Percentiles rank a stretch among this genome's conserved stretches.
Evolutionary conservation across 2,888 invertebrate species (phyloP).

Genomic region (Oligia latruncula): DNA sequence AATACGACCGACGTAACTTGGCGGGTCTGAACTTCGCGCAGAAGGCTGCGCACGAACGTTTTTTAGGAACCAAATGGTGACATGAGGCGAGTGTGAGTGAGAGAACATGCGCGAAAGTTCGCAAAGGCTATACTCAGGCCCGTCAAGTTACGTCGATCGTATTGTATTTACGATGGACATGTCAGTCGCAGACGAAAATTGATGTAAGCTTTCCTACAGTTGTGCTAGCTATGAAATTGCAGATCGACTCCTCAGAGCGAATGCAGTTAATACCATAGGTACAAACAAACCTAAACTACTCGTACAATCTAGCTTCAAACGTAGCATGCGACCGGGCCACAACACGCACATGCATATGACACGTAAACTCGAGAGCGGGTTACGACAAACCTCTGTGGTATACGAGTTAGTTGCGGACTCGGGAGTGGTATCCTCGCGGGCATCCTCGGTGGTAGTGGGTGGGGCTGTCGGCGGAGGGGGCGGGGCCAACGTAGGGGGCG

Average conservation of each 20-base stretch:
- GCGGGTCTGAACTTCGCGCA: no score
- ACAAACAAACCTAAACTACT: constrained; percentile 39
- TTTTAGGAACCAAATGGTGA: no score
- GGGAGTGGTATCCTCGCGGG: constrained; percentile 78
- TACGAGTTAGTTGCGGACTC: constrained; percentile 85
- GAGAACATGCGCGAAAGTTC: no score
- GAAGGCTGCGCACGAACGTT: no score
- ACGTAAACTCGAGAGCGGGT: constrained; percentile 80
- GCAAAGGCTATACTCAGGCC: no score
- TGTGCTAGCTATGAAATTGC: constrained; percentile 39
- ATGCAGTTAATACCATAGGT: constrained; percentile 10
- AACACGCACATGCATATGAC: constrained; percentile 72
- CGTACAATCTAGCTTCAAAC: constrained; percentile 36
- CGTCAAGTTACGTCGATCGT: no score
- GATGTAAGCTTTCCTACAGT: constrained; percentile 25
- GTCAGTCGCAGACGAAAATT: constrained; percentile 1
- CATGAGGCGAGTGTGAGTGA: no score
- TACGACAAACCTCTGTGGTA: constrained; percentile 89
- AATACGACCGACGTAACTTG: no score
- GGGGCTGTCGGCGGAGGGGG: constrained; percentile 70
- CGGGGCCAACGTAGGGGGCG: constrained; percentile 59
- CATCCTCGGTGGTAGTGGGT: constrained; percentile 77
- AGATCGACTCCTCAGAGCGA: not conserved
- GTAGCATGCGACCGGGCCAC: constrained; percentile 60
- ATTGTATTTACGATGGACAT: not conserved